phyloP scores from a whole-genome alignment of 2,113 vertebrate genomes.

The Vombatus ursinus region DNA sequence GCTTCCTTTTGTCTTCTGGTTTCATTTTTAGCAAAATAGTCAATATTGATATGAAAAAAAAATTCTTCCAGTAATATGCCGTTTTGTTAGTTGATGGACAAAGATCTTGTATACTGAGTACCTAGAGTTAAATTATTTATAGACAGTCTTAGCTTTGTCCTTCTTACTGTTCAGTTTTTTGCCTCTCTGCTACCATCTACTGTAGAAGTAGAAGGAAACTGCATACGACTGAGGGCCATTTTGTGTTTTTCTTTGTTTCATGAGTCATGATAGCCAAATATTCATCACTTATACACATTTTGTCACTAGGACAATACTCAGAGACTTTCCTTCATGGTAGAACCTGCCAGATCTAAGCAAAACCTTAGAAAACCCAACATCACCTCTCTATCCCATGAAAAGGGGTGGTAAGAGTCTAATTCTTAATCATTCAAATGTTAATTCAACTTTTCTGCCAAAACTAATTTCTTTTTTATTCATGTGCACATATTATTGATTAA shows the following conservation, averaged over 20 bases:
- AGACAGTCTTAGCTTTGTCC: background rate
- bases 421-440: conserved; percentile 34
- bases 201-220: background rate
- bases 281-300: background rate
- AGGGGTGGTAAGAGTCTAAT: background rate
- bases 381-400: background rate
- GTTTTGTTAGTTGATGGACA: background rate
- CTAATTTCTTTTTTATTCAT: conserved; percentile 46
- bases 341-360: background rate
- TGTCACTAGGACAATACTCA: background rate
- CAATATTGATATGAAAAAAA: background rate
- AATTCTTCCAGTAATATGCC: background rate
- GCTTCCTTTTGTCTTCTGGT: background rate
- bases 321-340: background rate
- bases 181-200: background rate
- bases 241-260: background rate
- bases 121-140: background rate
- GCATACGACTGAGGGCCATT: background rate
- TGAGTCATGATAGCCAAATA: background rate
- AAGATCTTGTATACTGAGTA: background rate
- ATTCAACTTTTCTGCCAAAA: conserved; percentile 31
- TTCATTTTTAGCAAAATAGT: background rate
- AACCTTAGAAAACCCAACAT: background rate
- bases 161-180: background rate
- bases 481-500: background rate